Percentiles rank a stretch among this genome's conserved stretches.
Conservation (phyloP, 1,140 invertebrate genomes). For the Charaxes varanes region DNA sequence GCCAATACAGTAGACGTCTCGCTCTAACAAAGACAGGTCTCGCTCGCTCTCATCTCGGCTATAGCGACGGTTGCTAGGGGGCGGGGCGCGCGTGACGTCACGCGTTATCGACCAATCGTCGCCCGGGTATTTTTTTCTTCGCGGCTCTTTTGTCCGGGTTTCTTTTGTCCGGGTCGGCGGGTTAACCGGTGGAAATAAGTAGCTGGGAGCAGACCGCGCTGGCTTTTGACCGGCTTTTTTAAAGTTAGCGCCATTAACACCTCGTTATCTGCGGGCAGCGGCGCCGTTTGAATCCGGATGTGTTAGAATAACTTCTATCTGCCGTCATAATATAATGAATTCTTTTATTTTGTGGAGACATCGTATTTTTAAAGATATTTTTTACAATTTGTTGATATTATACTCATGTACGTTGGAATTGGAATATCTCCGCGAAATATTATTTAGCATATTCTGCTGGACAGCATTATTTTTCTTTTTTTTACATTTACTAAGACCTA, state of each 20-base stretch:
- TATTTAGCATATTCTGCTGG: too few species aligned
- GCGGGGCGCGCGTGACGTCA: conserved; percentile 59
- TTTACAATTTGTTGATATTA: too few species aligned
- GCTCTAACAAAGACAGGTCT: conserved; percentile 32
- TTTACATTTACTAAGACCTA: too few species aligned
- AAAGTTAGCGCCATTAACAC: conserved; percentile 24
- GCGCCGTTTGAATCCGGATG: conserved; percentile 3
- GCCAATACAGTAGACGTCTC: conserved; percentile 51
- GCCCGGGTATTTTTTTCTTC: conserved; percentile 27
- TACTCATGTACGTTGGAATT: too few species aligned
- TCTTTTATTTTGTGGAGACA: not conserved
- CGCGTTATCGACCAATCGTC: conserved; percentile 38
- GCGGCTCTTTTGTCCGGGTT: conserved; percentile 33
- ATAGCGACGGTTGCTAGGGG: conserved; percentile 60
- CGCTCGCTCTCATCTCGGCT: conserved; percentile 55
- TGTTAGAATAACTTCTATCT: conserved; percentile 7
- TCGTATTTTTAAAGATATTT: too few species aligned
- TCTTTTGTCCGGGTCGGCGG: conserved; percentile 43
- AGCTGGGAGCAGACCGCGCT: conserved; percentile 26
- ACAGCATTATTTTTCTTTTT: too few species aligned
- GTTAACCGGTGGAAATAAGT: conserved; percentile 45
- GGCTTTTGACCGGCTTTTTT: conserved; percentile 27
- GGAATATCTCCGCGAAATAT: too few species aligned
- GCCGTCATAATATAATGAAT: conserved; percentile 2
- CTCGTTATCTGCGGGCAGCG: conserved; percentile 4